Conservation (phyloP, 2,888 invertebrate species). For the Dusona sp. region DNA sequence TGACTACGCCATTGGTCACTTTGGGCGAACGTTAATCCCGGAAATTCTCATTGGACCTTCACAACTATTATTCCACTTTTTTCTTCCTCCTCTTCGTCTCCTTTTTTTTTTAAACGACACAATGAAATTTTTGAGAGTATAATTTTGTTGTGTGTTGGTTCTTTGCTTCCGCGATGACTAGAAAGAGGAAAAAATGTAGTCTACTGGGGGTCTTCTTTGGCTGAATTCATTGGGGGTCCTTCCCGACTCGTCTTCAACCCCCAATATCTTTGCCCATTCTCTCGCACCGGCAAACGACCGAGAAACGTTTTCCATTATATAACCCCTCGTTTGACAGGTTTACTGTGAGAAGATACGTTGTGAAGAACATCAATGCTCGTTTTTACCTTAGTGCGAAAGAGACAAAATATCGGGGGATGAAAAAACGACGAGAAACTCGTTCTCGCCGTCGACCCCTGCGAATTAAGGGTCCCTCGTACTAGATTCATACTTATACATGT, state of each 20-base stretch:
- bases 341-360: constrained; percentile 85
- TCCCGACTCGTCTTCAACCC: constrained; percentile 52
- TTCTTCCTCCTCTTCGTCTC: constrained; percentile 6
- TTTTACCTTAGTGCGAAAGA: constrained; percentile 10
- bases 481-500: constrained; percentile 7
- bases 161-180: constrained; percentile 46
- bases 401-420: constrained; percentile 39
- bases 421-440: constrained; percentile 57
- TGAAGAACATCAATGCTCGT: constrained; percentile 66
- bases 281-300: constrained; percentile 25
- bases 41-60: constrained; percentile 75
- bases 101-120: constrained; percentile 7
- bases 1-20: constrained; percentile 69
- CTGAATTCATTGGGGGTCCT: constrained; percentile 65
- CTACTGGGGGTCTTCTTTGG: constrained; percentile 74
- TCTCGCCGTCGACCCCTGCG: constrained; percentile 66
- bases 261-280: not conserved
- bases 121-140: constrained; percentile 22
- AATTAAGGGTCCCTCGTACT: constrained; percentile 56
- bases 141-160: constrained; percentile 17
- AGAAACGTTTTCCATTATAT: constrained; percentile 60
- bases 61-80: constrained; percentile 52
- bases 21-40: constrained; percentile 72
- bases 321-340: constrained; percentile 72
- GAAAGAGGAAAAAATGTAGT: constrained; percentile 54